Conservation (phyloP, 2,113 vertebrate genomes). For the Apodemus sylvaticus region DNA sequence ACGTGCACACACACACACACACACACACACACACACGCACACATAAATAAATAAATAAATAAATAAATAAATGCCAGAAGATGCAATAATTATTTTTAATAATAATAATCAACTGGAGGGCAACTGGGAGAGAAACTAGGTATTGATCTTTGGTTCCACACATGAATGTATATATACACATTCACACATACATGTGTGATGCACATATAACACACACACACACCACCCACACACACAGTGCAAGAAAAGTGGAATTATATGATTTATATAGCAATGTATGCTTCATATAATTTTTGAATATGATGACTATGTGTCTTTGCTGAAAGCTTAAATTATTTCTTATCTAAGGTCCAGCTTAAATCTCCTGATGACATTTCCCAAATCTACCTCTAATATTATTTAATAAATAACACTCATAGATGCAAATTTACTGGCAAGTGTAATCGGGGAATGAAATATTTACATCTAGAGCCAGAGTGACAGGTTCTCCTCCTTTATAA, state of each 20-base stretch:
- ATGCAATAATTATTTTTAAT: neutral
- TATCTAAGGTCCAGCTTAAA: neutral
- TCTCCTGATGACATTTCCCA: neutral
- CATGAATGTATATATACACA: neutral
- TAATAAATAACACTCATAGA: neutral
- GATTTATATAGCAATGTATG: neutral
- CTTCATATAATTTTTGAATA: slow-evolving; percentile 8
- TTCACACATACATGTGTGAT: neutral
- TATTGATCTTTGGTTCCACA: neutral
- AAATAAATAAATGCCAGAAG: neutral
- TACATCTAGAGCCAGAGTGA: neutral
- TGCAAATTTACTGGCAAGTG: neutral
- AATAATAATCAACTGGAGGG: neutral
- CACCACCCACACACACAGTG: neutral
- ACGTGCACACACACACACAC: neutral
- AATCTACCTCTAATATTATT: slow-evolving; percentile 12
- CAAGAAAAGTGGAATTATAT: neutral
- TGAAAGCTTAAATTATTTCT: neutral
- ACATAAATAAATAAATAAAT: neutral
- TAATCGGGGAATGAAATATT: neutral
- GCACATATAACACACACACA: neutral
- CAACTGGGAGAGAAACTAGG: neutral
- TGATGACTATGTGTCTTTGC: neutral
- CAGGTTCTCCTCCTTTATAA: neutral
- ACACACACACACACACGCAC: neutral